phyloP scores from a whole-genome alignment of 2,113 vertebrate genomes.

The Syrrhaptes paradoxus region DNA sequence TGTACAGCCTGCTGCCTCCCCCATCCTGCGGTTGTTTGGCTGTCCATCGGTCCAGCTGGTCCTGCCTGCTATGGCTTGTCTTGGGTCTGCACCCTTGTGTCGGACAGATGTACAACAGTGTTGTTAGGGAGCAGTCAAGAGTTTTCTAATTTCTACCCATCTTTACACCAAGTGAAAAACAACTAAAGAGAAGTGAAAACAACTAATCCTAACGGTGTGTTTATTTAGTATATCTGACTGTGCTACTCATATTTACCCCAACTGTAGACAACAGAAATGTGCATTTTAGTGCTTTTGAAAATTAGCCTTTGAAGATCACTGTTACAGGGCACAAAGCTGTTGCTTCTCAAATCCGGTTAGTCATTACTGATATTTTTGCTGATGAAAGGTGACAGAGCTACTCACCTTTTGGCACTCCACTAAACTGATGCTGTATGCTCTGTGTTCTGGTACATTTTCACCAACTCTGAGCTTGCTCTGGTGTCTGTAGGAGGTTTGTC shows the following conservation, averaged over 20 bases:
- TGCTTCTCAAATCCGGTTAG: background rate
- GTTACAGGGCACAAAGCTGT: background rate
- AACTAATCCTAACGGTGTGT: background rate
- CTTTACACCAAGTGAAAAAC: background rate
- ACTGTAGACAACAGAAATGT: background rate
- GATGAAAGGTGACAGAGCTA: background rate
- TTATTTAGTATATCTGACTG: background rate
- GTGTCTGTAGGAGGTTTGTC: background rate
- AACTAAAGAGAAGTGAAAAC: background rate
- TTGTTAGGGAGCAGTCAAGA: background rate
- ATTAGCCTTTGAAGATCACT: background rate
- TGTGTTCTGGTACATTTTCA: background rate
- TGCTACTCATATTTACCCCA: background rate
- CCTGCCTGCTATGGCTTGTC: fast-evolving
- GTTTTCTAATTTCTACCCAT: background rate
- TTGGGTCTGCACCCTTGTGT: background rate
- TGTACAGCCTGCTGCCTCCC: background rate
- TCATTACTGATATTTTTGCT: background rate
- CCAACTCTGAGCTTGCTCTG: background rate
- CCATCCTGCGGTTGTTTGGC: fast-evolving
- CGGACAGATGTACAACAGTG: background rate
- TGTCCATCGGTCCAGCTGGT: no score
- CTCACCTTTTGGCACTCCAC: background rate
- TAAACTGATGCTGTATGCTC: background rate
- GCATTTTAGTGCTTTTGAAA: background rate